Evolutionary conservation across 2,888 invertebrate genomes (phyloP).

Genomic region (Macropis europaea): DNA sequence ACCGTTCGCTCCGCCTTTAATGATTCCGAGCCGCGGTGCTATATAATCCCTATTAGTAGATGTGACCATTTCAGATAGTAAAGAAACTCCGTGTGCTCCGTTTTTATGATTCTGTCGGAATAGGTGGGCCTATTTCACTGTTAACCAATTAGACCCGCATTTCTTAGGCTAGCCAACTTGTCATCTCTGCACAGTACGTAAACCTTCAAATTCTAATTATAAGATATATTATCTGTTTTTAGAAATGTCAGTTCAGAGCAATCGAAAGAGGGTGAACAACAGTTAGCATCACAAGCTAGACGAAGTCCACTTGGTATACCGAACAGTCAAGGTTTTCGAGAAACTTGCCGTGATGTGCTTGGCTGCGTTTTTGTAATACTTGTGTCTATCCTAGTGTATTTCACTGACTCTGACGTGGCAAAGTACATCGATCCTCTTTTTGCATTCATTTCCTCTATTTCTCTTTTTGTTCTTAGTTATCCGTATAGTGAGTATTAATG

Average conservation of each 20-base stretch:
- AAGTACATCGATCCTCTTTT: conserved; percentile 89
- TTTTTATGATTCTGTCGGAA: too few species aligned
- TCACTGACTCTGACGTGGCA: conserved; percentile 83
- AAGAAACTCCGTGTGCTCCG: too few species aligned
- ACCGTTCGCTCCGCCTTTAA: too few species aligned
- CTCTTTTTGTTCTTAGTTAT: conserved; percentile 88
- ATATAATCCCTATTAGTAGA: too few species aligned
- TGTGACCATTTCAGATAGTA: too few species aligned
- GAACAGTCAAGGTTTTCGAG: conserved; percentile 83
- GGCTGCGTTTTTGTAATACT: conserved; percentile 89
- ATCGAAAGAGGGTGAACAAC: conserved; percentile 78
- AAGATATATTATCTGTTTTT: conserved; percentile 13
- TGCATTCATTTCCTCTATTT: conserved; percentile 87
- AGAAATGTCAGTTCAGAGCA: conserved; percentile 76
- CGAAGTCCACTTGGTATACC: conserved; percentile 73
- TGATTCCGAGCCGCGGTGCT: too few species aligned
- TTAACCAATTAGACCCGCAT: too few species aligned
- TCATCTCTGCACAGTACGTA: too few species aligned
- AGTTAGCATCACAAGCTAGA: conserved; percentile 64
- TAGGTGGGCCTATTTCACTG: too few species aligned
- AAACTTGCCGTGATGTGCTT: conserved; percentile 84
- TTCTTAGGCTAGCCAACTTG: too few species aligned
- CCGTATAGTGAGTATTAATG: conserved; percentile 87
- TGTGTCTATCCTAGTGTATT: conserved; percentile 83
- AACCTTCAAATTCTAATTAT: not conserved